A percentile compares a stretch with the other conserved stretches of the same genome.
Evolutionary conservation across 2,113 vertebrate species (phyloP).

Genomic region (Pollimyrus isidori): DNA sequence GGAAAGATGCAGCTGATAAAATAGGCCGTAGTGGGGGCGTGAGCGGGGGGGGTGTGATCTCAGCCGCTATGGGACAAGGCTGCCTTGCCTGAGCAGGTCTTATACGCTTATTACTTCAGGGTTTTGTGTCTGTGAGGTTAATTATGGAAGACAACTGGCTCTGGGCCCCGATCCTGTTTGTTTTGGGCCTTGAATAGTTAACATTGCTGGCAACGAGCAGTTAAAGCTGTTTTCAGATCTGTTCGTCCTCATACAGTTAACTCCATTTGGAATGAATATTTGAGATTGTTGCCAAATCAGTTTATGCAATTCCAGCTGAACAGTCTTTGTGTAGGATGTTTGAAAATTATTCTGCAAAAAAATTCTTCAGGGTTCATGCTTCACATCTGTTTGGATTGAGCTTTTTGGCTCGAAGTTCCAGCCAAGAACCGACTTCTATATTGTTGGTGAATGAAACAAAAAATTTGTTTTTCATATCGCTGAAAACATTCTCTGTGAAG

Average conservation of each 20-base stretch:
- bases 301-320: neutral
- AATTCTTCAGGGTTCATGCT: neutral
- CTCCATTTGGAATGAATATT: neutral
- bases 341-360: neutral
- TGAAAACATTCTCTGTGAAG: neutral
- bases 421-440: neutral
- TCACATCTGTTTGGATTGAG: neutral
- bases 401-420: neutral
- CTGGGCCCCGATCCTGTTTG: neutral
- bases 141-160: neutral
- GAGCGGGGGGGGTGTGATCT: neutral
- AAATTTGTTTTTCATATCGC: neutral
- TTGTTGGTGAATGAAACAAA: neutral
- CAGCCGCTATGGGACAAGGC: neutral
- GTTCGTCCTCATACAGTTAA: neutral
- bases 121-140: neutral
- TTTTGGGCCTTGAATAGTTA: neutral
- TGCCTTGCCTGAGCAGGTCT: neutral
- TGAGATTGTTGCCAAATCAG: neutral
- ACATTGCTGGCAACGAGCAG: neutral
- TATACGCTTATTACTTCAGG: neutral
- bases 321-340: neutral
- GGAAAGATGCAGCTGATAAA: slow-evolving; percentile 1
- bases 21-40: neutral
- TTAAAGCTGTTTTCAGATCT: neutral